A percentile compares a stretch with the other conserved stretches of the same genome.
phyloP scores from a whole-genome alignment of 2,113 vertebrate genomes.

The Amblyopsis rosae region DNA sequence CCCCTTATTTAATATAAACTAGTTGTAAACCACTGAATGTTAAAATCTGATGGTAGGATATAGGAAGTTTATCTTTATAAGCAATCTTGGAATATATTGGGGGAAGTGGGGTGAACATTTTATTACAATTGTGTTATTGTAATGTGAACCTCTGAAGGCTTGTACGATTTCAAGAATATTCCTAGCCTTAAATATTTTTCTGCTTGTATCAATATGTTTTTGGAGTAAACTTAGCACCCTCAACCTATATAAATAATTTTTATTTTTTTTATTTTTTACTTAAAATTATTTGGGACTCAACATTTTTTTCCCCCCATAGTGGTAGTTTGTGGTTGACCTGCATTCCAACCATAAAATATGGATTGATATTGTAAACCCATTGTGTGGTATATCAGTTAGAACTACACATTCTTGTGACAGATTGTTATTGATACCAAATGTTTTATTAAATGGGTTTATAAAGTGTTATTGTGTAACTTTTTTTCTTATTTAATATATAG shows the following conservation, averaged over 20 bases:
- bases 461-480: constrained; percentile 11
- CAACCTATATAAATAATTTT: not conserved
- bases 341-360: constrained; percentile 27
- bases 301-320: constrained; percentile 19
- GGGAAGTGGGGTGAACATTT: no score
- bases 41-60: no score
- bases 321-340: constrained; percentile 10
- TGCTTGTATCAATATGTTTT: constrained; percentile 33
- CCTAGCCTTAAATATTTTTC: constrained; percentile 26
- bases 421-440: constrained; percentile 74
- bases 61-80: no score
- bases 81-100: no score
- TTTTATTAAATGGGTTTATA: constrained; percentile 75
- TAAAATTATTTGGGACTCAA: constrained; percentile 14
- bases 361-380: constrained; percentile 25
- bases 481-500: not conserved
- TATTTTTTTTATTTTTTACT: not conserved
- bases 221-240: constrained; percentile 15
- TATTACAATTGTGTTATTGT: no score
- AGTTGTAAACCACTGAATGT: no score
- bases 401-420: constrained; percentile 55
- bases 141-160: no score
- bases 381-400: constrained; percentile 30
- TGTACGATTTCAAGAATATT: not conserved
- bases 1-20: no score